Percentiles rank a stretch among this genome's conserved stretches.
Conservation (phyloP, 30 jellyfish, hydroid and myxozoan genomes). For the Aurelia aurita complex sp. Pacific region DNA sequence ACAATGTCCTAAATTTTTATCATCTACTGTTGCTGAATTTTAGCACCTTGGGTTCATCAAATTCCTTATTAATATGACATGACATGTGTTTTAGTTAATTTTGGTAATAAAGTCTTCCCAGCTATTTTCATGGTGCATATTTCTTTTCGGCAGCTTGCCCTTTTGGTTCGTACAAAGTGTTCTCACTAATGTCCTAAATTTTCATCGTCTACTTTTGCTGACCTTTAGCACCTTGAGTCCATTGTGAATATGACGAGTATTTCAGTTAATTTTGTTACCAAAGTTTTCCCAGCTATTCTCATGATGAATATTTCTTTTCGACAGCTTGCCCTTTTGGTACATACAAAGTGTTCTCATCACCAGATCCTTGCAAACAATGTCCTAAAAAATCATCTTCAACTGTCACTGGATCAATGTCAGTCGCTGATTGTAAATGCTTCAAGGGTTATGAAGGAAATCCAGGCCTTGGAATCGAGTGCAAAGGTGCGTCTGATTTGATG, state of each 20-base stretch:
- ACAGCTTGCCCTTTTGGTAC: conserved; percentile 89
- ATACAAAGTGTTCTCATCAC: conserved; percentile 87
- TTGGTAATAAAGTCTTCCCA: too few relatives aligned
- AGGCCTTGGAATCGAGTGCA: conserved; percentile 79
- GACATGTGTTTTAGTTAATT: too few relatives aligned
- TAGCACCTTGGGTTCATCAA: too few relatives aligned
- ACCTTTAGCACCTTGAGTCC: neutral
- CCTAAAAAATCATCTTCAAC: conserved; percentile 78
- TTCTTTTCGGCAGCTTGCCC: conserved; percentile 71
- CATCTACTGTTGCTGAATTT: conserved; percentile 53
- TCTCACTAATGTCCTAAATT: conserved; percentile 80
- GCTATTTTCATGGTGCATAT: too few relatives aligned
- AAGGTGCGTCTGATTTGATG: conserved; percentile 31
- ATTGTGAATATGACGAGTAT: too few relatives aligned
- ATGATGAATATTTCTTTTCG: neutral
- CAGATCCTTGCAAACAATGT: conserved; percentile 95
- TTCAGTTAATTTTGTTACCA: too few relatives aligned
- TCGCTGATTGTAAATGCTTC: conserved; percentile 75
- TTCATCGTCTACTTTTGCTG: conserved; percentile 64
- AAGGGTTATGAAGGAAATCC: conserved; percentile 95
- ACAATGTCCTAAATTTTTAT: conserved; percentile 81
- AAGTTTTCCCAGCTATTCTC: too few relatives aligned
- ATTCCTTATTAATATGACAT: too few relatives aligned
- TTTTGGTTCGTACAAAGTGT: conserved; percentile 82
- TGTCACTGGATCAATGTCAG: conserved; percentile 65